phyloP scores from a whole-genome alignment of 2,797 vertebrate genomes.

The Morelia viridis region DNA sequence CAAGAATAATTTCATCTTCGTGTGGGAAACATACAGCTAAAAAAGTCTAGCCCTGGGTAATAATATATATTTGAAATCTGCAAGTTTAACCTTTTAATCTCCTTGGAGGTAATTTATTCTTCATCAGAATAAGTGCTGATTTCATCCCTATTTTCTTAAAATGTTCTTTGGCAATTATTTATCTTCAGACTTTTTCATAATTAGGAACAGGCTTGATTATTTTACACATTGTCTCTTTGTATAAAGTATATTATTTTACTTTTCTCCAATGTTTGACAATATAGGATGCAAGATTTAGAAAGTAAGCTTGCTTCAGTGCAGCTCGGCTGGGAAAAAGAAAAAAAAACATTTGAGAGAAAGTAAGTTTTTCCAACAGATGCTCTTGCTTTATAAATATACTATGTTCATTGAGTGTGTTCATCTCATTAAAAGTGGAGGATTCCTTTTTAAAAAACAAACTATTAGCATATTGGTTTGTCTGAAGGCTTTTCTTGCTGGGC shows the following conservation, averaged over 20 bases:
- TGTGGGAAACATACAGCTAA: not conserved
- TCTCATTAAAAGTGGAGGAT: not conserved
- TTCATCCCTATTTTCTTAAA: not conserved
- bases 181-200: not conserved
- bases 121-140: not conserved
- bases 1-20: not conserved
- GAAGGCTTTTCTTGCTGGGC: not conserved
- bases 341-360: conserved; percentile 73
- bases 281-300: conserved; percentile 79
- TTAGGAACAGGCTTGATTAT: not conserved
- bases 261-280: conserved; percentile 4
- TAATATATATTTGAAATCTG: not conserved
- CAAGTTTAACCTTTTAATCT: not conserved
- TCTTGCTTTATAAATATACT: not conserved
- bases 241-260: not conserved
- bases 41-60: not conserved
- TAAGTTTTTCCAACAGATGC: conserved; percentile 63
- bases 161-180: not conserved
- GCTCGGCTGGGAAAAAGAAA: conserved; percentile 65
- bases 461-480: not conserved
- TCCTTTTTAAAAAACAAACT: not conserved
- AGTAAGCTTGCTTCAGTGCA: conserved; percentile 63
- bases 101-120: not conserved
- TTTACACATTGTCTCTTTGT: not conserved
- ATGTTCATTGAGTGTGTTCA: not conserved